phyloP scores from a whole-genome alignment of 2,888 invertebrate genomes.

The Meganola albula region DNA sequence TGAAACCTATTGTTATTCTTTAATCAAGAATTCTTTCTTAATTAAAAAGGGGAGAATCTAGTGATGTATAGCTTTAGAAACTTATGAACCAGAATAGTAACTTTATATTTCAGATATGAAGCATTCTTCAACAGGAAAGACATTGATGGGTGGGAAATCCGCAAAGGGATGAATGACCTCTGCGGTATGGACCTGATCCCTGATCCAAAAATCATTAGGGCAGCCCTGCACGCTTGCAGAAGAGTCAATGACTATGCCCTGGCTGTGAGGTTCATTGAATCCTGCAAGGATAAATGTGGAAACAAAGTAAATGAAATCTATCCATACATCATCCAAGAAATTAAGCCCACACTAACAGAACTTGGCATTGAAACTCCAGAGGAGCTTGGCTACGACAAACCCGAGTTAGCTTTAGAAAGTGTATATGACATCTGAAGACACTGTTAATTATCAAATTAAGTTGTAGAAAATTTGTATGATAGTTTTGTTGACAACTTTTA shows the following conservation, averaged over 20 bases:
- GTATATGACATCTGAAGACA: conserved; percentile 81
- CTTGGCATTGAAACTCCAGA: conserved; percentile 96
- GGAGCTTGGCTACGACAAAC: conserved; percentile 97
- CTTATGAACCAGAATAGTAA: no score
- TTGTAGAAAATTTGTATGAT: conserved; percentile 68
- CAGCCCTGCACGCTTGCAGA: conserved; percentile 93
- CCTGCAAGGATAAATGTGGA: conserved; percentile 93
- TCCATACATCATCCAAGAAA: conserved; percentile 92
- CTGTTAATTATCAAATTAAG: conserved; percentile 42
- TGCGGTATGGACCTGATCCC: conserved; percentile 94
- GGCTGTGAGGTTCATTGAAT: conserved; percentile 94
- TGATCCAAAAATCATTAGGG: conserved; percentile 91
- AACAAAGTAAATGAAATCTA: conserved; percentile 85
- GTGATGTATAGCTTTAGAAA: no score
- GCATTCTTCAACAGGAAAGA: conserved; percentile 90
- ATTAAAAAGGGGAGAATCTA: no score
- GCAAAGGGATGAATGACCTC: conserved; percentile 93
- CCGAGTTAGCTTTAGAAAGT: conserved; percentile 90
- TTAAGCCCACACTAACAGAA: conserved; percentile 94
- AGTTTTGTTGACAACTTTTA: conserved; percentile 62
- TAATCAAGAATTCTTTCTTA: no score
- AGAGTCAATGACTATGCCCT: conserved; percentile 96
- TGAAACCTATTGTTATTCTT: no score
- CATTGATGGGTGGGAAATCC: conserved; percentile 96
- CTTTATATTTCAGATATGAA: conserved; percentile 80